Evolutionary conservation across 2,888 invertebrate genomes (phyloP).

Genomic region (Ichneumoninae sp.): DNA sequence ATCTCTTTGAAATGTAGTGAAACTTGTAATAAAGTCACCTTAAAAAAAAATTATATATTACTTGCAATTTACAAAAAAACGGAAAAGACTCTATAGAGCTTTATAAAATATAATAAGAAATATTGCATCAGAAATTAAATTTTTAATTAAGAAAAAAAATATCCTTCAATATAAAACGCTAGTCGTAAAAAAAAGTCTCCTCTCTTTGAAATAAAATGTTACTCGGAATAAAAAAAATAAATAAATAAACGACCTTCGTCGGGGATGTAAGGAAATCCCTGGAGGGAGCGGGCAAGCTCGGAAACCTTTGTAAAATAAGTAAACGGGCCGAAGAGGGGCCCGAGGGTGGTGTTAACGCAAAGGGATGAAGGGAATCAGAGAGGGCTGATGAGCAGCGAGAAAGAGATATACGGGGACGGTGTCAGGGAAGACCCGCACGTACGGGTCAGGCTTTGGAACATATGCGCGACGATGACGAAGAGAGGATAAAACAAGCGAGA

Average conservation of each 20-base stretch:
- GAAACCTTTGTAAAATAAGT: slow-evolving; percentile 56
- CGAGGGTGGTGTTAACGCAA: slow-evolving; percentile 7
- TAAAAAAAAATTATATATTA: neutral
- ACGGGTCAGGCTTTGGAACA: slow-evolving; percentile 68
- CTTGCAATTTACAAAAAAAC: no score
- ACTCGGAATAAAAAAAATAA: neutral
- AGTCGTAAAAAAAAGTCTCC: no score
- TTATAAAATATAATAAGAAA: no score
- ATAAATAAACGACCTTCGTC: slow-evolving; percentile 20
- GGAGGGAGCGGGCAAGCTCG: neutral
- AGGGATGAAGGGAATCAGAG: slow-evolving; percentile 23
- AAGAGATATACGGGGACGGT: neutral
- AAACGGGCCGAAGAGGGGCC: slow-evolving; percentile 3
- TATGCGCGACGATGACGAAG: slow-evolving; percentile 51
- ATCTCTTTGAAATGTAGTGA: neutral
- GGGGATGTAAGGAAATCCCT: slow-evolving; percentile 24
- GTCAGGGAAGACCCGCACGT: slow-evolving; percentile 61
- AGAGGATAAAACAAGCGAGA: slow-evolving; percentile 29
- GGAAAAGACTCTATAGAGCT: no score
- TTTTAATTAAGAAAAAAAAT: neutral
- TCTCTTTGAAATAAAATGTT: neutral
- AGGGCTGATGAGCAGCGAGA: slow-evolving; percentile 12
- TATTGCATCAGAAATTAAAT: no score
- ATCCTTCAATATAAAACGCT: neutral
- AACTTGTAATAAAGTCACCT: no score